Conservation (phyloP, 1,140 invertebrate species). For the Cyclargus thomasi region DNA sequence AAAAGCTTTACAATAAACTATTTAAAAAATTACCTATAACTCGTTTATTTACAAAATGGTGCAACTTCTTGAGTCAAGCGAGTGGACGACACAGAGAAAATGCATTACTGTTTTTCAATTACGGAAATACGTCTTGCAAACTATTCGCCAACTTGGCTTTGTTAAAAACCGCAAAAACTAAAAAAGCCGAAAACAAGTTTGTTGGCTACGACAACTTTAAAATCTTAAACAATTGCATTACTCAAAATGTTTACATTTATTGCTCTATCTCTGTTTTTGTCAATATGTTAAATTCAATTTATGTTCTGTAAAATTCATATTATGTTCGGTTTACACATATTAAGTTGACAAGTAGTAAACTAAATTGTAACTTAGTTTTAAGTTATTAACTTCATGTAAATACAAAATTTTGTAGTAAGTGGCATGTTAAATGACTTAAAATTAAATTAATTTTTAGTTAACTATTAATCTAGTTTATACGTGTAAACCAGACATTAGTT, state of each 20-base stretch:
- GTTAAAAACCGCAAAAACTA: slow-evolving; percentile 1
- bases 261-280: neutral
- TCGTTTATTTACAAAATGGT: neutral
- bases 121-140: neutral
- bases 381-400: no score
- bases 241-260: neutral
- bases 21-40: neutral
- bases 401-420: no score
- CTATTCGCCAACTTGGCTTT: neutral
- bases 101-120: neutral
- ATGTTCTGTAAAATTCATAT: no score
- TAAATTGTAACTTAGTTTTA: no score
- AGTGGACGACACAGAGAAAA: neutral
- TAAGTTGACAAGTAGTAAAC: no score
- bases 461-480: no score
- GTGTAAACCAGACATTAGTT: no score
- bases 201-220: neutral
- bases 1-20: neutral
- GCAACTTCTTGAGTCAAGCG: neutral
- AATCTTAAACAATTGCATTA: neutral
- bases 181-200: neutral
- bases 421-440: no score
- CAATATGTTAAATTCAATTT: no score
- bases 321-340: no score
- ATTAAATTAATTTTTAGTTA: no score